These are phyloP conservation scores for Furnarius figulus DNA, from an alignment of 2,113 vertebrate genomes.

Conservation along the genomic window DNA sequence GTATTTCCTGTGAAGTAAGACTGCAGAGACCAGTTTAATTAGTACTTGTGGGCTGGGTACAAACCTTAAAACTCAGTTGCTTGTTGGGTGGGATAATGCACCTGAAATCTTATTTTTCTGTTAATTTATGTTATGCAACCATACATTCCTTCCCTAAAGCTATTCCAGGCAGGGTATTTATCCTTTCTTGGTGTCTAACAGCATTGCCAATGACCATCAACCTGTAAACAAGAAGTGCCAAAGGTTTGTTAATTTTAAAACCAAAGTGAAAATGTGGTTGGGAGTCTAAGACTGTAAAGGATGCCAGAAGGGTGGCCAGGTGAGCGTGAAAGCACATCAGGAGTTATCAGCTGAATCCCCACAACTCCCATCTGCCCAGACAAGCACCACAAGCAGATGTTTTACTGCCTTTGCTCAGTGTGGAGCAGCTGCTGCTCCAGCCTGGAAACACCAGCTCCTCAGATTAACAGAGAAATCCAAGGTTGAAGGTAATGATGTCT, in stretches of 20 bases:
- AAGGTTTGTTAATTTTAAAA: neutral
- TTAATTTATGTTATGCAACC: neutral
- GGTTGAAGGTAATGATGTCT: neutral
- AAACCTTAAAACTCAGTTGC: conserved; percentile 2
- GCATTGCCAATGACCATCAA: neutral
- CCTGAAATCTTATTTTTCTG: conserved; percentile 30
- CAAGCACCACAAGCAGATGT: neutral
- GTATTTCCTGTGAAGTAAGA: neutral
- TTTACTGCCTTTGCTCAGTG: neutral
- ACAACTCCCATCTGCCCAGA: neutral
- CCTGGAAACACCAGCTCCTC: neutral
- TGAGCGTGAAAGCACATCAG: neutral
- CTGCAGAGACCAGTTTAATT: conserved; percentile 36
- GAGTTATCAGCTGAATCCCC: neutral
- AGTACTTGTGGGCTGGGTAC: neutral
- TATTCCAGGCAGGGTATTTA: neutral
- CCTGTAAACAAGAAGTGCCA: neutral
- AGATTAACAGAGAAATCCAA: neutral
- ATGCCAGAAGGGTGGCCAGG: neutral
- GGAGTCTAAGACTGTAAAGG: neutral
- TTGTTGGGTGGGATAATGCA: neutral
- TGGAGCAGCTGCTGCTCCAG: neutral
- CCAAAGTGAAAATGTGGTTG: accelerated
- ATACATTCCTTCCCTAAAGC: neutral
- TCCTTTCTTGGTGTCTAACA: neutral